Evolutionary conservation across 2,113 vertebrate species (phyloP).

Genomic region (Colinus virginianus): DNA sequence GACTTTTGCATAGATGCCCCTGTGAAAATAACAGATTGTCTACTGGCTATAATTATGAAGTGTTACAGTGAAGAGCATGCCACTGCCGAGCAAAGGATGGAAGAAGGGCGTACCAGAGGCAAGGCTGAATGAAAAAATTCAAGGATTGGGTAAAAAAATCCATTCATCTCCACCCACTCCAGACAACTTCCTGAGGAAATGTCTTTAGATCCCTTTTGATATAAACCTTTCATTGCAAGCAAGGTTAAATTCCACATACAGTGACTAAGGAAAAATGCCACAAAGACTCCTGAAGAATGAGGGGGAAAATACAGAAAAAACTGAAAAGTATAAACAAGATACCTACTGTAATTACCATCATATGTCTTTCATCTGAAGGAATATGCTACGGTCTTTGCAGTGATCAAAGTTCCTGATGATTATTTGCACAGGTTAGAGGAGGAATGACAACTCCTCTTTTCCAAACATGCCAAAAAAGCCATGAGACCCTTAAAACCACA

Average conservation of each 20-base stretch:
- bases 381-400: background rate
- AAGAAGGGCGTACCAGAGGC: background rate
- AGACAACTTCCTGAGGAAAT: background rate
- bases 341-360: slow-evolving; percentile 14
- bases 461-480: slow-evolving; percentile 47
- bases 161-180: background rate
- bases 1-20: background rate
- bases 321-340: slow-evolving; percentile 39
- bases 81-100: background rate
- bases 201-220: background rate
- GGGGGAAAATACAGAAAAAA: background rate
- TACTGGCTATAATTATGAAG: background rate
- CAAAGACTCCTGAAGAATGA: background rate
- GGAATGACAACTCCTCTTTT: slow-evolving; percentile 51
- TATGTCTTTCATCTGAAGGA: slow-evolving; percentile 43
- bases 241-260: background rate
- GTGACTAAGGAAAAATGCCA: background rate
- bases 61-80: background rate
- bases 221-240: background rate
- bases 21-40: background rate
- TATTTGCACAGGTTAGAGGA: slow-evolving; percentile 60
- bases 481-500: slow-evolving; percentile 36
- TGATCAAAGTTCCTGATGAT: slow-evolving; percentile 59
- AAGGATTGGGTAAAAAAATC: slow-evolving; percentile 12
- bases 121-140: background rate